These are phyloP conservation scores for Cataglyphis cursor DNA, from an alignment of 2,888 invertebrate genomes.

Conservation along the genomic window DNA sequence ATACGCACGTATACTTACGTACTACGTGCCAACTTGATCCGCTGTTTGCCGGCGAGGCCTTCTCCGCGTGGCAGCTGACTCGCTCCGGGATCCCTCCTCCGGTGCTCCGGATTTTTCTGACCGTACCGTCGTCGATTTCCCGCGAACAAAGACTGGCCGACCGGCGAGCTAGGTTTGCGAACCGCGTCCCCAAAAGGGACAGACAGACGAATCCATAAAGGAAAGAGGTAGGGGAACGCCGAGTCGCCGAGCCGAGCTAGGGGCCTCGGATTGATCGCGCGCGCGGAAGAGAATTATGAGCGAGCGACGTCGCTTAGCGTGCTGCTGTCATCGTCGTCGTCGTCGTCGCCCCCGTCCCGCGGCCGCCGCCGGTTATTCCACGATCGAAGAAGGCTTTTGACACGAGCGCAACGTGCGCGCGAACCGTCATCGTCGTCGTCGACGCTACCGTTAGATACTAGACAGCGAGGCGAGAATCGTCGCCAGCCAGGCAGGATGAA, in stretches of 20 bases:
- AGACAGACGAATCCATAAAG: background rate
- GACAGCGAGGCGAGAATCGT: background rate
- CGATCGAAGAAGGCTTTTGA: conserved; percentile 29
- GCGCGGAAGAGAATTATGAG: conserved; percentile 24
- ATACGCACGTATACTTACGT: background rate
- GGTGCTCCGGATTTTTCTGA: background rate
- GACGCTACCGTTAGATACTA: background rate
- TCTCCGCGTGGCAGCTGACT: background rate
- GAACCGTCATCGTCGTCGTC: conserved; percentile 18
- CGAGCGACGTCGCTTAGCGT: conserved; percentile 1
- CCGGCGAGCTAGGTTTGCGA: background rate
- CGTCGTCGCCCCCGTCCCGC: conserved; percentile 15
- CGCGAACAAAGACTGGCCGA: background rate
- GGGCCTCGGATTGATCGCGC: conserved; percentile 6
- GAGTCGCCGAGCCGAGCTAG: conserved; percentile 5
- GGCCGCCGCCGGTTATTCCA: background rate
- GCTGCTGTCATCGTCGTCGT: background rate
- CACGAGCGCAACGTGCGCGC: conserved; percentile 23
- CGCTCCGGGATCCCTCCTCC: background rate
- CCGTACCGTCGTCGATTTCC: background rate
- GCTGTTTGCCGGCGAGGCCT: background rate
- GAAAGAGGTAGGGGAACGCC: background rate
- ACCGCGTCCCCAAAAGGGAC: background rate
- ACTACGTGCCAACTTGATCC: background rate
- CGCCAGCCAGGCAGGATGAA: conserved; percentile 89